Base-by-base conservation (phyloP, 2,888 invertebrate genomes). In the Branchellion lobata region DNA sequence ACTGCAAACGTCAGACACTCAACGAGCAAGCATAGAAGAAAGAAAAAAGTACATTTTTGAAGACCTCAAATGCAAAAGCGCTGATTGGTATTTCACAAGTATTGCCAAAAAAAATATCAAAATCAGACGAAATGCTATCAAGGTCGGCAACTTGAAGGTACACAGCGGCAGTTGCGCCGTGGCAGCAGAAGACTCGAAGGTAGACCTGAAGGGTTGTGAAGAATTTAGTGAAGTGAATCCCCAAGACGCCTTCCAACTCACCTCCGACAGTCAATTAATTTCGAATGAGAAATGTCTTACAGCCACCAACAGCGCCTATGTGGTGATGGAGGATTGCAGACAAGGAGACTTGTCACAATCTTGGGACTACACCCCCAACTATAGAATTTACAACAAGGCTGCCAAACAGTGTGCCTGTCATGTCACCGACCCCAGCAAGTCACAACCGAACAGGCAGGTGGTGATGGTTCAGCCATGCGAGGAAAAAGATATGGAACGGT, bases 401-500 rank as follows among this genome's bases (percentile, higher is more conserved):
- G 81, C 82, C 3, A 57, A 74, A 1, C 80, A 53, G 33, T 83
- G 83, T 61, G 61, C 76, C 21, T 82, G 81, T 78, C 83, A 83
- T 79, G 83, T 83, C 14, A 83, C 83, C 11, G 83, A 83, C 61
- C 83, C 83, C 1, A 80, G 81, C 53, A 71, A 34, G n/a, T 40
- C 51, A 3, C 65, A 31, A 14, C 61, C 77, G 24, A 77, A n/a
- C 61, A 57, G 61, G 21, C 61, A 57, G n/a, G n/a, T 57, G 21
- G 21, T 57, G 61, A 57, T 57, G 61, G n/a, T 57, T 5, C 61
- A 57, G 61, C 5, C 5, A 5, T 57, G 61, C 61, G 24, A 57
- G n/a, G 61, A 57, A 5, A 57, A 57, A 24, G 61, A 57, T 5
- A 57, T 18, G n/a, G n/a, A 57, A 18, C 61, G 61, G 11, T 57